Percentiles rank a stretch among this genome's conserved stretches.
Evolutionary conservation across 2,888 invertebrate genomes (phyloP).

Genomic region (Ariolimax columbianus): DNA sequence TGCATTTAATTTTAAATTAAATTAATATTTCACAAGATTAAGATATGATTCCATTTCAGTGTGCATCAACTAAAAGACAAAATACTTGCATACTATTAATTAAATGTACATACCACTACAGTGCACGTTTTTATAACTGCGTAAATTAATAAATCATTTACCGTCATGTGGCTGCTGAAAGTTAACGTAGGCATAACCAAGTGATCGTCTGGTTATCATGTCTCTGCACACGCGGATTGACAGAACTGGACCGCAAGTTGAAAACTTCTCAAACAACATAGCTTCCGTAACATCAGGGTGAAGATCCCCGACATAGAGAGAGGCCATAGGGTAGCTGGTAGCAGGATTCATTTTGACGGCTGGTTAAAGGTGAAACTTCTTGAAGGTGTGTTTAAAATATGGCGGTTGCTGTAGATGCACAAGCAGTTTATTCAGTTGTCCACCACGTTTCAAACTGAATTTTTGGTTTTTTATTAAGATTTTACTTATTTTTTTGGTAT

Average conservation of each 20-base stretch:
- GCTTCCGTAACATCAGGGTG: slow-evolving; percentile 99
- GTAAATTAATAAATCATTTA: slow-evolving; percentile 18
- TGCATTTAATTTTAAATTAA: too few species aligned
- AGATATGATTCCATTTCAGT: too few species aligned
- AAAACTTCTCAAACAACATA: slow-evolving; percentile 99
- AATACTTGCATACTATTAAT: too few species aligned
- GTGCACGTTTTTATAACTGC: too few species aligned
- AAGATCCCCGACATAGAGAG: slow-evolving; percentile 98
- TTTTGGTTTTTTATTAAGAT: slow-evolving; percentile 48
- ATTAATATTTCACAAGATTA: too few species aligned
- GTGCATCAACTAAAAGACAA: too few species aligned
- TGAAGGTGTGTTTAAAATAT: slow-evolving; percentile 31
- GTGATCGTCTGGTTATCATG: slow-evolving; percentile 96
- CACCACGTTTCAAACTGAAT: slow-evolving; percentile 45
- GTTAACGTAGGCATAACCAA: slow-evolving; percentile 99
- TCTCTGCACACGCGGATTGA: slow-evolving; percentile 99
- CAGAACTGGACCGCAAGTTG: slow-evolving; percentile 97
- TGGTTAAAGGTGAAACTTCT: background rate
- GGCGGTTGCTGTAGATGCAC: slow-evolving; percentile 36
- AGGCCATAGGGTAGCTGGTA: slow-evolving; percentile 83
- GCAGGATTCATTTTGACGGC: slow-evolving; percentile 53
- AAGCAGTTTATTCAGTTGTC: slow-evolving; percentile 28
- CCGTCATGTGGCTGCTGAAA: slow-evolving; percentile 98
- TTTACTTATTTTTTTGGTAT: slow-evolving; percentile 51
- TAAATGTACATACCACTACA: too few species aligned